Percentiles rank a stretch among this genome's conserved stretches.
phyloP scores from a whole-genome alignment of 2,797 vertebrate genomes.

The Tokudaia tokunoshimensis region DNA sequence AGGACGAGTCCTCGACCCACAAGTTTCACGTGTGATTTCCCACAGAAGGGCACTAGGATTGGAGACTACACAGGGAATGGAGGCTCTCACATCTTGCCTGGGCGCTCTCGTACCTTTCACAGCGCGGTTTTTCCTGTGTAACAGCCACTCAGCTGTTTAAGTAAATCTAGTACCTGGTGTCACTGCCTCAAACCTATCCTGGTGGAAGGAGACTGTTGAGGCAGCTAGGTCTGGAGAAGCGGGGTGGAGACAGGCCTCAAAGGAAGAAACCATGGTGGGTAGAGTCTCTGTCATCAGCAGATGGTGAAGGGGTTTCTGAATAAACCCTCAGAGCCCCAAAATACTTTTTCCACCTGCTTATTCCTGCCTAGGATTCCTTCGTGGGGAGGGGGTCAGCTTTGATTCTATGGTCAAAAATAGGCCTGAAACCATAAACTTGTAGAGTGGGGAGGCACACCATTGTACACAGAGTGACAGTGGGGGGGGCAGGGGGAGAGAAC shows the following conservation, averaged over 20 bases:
- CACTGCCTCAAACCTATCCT: background rate
- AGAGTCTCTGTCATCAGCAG: conserved; percentile 36
- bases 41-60: background rate
- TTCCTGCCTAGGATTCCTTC: conserved; percentile 78
- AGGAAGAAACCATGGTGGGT: background rate
- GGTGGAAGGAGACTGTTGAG: background rate
- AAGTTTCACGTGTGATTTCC: background rate
- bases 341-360: conserved; percentile 78
- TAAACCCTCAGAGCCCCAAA: conserved; percentile 72
- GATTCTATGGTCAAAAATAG: conserved; percentile 81
- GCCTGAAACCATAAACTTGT: conserved; percentile 72
- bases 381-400: conserved; percentile 62
- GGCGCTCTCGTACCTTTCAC: background rate
- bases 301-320: conserved; percentile 73
- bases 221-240: background rate
- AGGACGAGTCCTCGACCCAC: background rate
- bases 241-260: background rate
- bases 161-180: background rate
- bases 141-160: background rate
- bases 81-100: background rate
- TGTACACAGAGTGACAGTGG: background rate
- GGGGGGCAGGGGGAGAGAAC: background rate
- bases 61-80: no score
- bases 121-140: background rate
- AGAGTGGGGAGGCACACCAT: background rate